These are phyloP conservation scores for Coecobrya sp. DNA, from an alignment of 2,888 invertebrate genomes.

Conservation along the genomic window DNA sequence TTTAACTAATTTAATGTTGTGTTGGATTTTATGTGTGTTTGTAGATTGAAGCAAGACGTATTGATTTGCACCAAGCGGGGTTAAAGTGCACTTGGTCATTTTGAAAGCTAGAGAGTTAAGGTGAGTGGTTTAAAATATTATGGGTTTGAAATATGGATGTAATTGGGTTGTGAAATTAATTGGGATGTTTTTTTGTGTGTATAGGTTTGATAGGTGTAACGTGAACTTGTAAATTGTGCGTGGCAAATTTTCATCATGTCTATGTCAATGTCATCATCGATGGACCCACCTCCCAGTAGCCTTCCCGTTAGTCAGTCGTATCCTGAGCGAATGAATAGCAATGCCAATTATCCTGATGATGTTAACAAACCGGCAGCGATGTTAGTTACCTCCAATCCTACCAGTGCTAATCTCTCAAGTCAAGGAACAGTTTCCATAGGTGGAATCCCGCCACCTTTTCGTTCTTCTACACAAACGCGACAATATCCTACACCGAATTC, in stretches of 20 bases:
- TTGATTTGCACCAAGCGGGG: too few relatives aligned
- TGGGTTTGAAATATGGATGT: too few relatives aligned
- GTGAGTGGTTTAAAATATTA: too few relatives aligned
- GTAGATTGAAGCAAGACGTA: too few relatives aligned
- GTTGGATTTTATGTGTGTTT: too few relatives aligned
- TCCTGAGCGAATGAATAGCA: constrained; percentile 78
- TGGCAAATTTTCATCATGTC: constrained; percentile 57
- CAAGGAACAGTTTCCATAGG: constrained; percentile 67
- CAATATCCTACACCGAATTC: constrained; percentile 85
- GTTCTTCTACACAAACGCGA: constrained; percentile 80
- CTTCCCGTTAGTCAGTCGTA: constrained; percentile 84
- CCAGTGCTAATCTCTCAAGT: constrained; percentile 76
- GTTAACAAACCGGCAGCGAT: constrained; percentile 83
- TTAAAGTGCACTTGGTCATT: too few relatives aligned
- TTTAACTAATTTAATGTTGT: too few relatives aligned
- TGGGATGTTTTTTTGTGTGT: background rate
- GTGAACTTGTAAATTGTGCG: background rate
- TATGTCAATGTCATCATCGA: constrained; percentile 85
- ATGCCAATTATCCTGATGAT: constrained; percentile 79
- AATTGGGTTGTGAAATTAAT: background rate
- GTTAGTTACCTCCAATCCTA: constrained; percentile 84
- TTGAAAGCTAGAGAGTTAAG: too few relatives aligned
- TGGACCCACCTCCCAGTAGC: constrained; percentile 83
- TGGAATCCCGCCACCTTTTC: constrained; percentile 82
- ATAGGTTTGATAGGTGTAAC: background rate